Evolutionary conservation across 2,113 vertebrate species (phyloP).

Genomic region (Syngnathus floridae): DNA sequence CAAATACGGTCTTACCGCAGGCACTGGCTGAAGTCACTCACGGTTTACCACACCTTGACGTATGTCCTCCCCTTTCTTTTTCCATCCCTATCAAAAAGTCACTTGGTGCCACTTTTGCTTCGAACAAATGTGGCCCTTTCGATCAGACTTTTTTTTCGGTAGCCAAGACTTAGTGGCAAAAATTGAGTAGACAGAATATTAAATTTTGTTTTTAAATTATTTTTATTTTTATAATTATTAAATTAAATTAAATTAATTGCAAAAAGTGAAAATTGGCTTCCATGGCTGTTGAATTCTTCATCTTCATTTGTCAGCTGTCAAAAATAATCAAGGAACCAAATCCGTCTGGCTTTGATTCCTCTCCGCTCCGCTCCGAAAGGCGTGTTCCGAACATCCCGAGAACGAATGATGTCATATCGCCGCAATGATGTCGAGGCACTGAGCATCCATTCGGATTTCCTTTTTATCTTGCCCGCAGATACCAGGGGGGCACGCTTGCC

Average conservation of each 20-base stretch:
- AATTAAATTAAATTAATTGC: too few species aligned
- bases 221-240: too few species aligned
- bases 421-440: not conserved
- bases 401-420: not conserved
- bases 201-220: too few species aligned
- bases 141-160: not conserved
- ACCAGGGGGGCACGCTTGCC: not conserved
- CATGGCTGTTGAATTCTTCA: too few species aligned
- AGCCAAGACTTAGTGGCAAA: too few species aligned
- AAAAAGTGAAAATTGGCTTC: too few species aligned
- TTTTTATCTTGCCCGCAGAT: not conserved
- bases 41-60: constrained; percentile 37
- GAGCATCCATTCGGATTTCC: not conserved
- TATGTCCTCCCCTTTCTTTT: constrained; percentile 32
- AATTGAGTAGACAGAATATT: too few species aligned
- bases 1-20: constrained; percentile 50
- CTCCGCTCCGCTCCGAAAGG: too few species aligned
- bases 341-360: not conserved
- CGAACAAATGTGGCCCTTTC: not conserved
- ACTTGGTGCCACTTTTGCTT: constrained; percentile 17
- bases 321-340: not conserved
- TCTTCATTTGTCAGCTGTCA: not conserved
- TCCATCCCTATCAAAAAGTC: constrained; percentile 20
- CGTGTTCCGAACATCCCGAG: not conserved
- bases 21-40: constrained; percentile 34